Percentiles rank a stretch among this genome's conserved stretches.
These are phyloP conservation scores for Nothoprocta pentlandii DNA, from an alignment of 2,113 vertebrate species.

Conservation along the genomic window DNA sequence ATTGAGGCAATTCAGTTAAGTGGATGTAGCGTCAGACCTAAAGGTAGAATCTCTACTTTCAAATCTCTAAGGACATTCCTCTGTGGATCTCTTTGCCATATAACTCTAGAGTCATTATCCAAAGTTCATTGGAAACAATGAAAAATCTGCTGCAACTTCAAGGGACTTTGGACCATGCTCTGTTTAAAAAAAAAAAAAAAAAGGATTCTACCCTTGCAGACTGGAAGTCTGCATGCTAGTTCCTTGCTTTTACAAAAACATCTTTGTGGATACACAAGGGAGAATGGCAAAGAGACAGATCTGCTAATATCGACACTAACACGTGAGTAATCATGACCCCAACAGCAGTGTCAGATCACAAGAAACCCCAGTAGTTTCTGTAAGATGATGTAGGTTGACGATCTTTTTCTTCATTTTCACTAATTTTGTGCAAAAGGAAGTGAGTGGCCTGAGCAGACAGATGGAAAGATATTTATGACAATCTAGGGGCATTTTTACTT, in stretches of 20 bases:
- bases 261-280: not conserved
- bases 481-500: slow-evolving; percentile 57
- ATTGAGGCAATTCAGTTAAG: not conserved
- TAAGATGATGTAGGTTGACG: not conserved
- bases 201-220: not conserved
- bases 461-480: slow-evolving; percentile 45
- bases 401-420: not conserved
- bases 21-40: not conserved
- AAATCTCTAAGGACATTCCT: not conserved
- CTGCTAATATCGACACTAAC: not conserved
- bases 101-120: not conserved
- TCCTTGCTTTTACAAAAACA: not conserved
- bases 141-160: not conserved
- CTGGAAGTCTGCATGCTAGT: not conserved
- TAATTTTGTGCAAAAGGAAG: slow-evolving; percentile 10
- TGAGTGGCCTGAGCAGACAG: slow-evolving; percentile 8
- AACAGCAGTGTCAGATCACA: not conserved
- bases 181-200: too few species aligned
- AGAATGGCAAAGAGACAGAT: not conserved
- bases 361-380: not conserved
- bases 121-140: not conserved
- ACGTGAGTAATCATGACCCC: not conserved
- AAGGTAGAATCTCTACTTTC: not conserved
- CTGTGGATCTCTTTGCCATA: not conserved
- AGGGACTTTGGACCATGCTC: not conserved